phyloP scores from a whole-genome alignment of 2,888 invertebrate species.

The Acleris holmiana region DNA sequence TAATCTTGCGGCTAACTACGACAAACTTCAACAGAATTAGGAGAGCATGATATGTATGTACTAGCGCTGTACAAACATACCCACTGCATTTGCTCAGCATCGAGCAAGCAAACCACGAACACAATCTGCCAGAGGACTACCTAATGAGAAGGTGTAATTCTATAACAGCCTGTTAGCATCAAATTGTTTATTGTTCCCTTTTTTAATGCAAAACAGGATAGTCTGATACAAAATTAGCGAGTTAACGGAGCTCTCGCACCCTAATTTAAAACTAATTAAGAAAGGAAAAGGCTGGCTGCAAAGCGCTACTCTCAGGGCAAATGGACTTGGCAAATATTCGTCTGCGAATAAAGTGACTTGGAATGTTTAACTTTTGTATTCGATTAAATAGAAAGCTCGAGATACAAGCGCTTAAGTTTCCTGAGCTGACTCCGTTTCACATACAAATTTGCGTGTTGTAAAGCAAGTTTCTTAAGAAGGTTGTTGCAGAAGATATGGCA shows the following conservation, averaged over 20 bases:
- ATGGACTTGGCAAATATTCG: slow-evolving; percentile 78
- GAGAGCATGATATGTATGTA: slow-evolving; percentile 3
- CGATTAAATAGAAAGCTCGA: slow-evolving; percentile 80
- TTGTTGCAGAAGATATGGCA: no score
- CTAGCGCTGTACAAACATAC: slow-evolving; percentile 19
- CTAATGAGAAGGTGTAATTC: slow-evolving; percentile 35
- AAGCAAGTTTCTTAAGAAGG: not conserved
- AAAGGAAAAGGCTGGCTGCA: slow-evolving; percentile 74
- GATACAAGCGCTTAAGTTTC: slow-evolving; percentile 61
- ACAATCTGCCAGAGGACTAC: slow-evolving; percentile 29
- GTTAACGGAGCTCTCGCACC: slow-evolving; percentile 77
- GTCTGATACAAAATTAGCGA: slow-evolving; percentile 66
- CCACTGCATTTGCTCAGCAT: slow-evolving; percentile 28
- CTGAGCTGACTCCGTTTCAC: slow-evolving; percentile 9
- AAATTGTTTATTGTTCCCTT: slow-evolving; percentile 22
- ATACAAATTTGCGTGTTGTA: not conserved
- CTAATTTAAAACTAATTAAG: slow-evolving; percentile 82
- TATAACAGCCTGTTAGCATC: slow-evolving; percentile 20
- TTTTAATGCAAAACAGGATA: slow-evolving; percentile 37
- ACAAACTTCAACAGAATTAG: not conserved
- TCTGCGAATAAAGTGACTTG: slow-evolving; percentile 70
- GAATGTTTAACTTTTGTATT: slow-evolving; percentile 79
- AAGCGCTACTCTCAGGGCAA: slow-evolving; percentile 76
- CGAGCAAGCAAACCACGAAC: slow-evolving; percentile 31
- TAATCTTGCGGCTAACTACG: not conserved